A percentile compares a stretch with the other conserved stretches of the same genome.
Conservation (phyloP, 2,113 vertebrate genomes). For the Nansenia antarctica region DNA sequence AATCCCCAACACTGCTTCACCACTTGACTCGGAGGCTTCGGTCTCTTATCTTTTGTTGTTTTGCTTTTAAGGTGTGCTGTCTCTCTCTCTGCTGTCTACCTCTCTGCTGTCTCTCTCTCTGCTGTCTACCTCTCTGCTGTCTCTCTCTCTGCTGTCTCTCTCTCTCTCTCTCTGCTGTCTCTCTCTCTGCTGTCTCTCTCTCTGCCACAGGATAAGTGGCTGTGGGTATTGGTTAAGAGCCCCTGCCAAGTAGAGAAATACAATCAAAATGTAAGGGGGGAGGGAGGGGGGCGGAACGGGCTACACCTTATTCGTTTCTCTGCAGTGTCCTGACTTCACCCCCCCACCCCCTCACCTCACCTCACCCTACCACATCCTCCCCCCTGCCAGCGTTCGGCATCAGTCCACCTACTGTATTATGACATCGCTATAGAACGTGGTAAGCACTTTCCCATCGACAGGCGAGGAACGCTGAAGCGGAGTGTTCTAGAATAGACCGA, state of each 20-base stretch:
- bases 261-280: not conserved
- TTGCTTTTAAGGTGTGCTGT: slow-evolving; percentile 4
- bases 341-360: slow-evolving; percentile 10
- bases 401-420: slow-evolving; percentile 35
- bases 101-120: not conserved
- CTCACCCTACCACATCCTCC: not conserved
- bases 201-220: slow-evolving; percentile 8
- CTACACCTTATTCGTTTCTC: slow-evolving; percentile 14
- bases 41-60: not conserved
- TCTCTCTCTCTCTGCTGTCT: too few relatives aligned
- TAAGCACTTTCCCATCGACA: slow-evolving; percentile 46
- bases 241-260: slow-evolving; percentile 1
- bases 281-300: too few relatives aligned
- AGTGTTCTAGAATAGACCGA: slow-evolving; percentile 23
- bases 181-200: not conserved
- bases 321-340: slow-evolving; percentile 25
- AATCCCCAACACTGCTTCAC: not conserved
- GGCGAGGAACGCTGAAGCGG: slow-evolving; percentile 41
- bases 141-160: not conserved
- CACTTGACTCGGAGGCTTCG: not conserved
- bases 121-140: too few relatives aligned
- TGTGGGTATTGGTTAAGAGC: slow-evolving; percentile 19
- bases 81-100: not conserved
- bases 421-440: slow-evolving; percentile 44
- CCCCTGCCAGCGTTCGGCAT: slow-evolving; percentile 34